Evolutionary conservation across 2,888 invertebrate genomes (phyloP).

Genomic region (Cataglyphis cursor): DNA sequence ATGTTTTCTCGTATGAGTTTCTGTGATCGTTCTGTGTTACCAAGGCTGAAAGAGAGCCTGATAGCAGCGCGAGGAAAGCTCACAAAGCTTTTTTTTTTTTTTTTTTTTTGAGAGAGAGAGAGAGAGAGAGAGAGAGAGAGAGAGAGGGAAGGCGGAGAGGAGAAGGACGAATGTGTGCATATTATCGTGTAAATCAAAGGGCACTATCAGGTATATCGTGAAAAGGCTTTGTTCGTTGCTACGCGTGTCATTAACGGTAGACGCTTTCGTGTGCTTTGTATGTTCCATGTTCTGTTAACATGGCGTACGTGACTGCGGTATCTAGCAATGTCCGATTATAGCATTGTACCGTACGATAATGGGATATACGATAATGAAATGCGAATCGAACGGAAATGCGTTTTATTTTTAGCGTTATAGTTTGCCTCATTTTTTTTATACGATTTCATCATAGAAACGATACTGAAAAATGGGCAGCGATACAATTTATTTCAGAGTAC

Average conservation of each 20-base stretch:
- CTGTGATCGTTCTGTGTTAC: not conserved
- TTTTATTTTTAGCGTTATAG: not conserved
- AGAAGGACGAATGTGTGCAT: not conserved
- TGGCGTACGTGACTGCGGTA: constrained; percentile 19
- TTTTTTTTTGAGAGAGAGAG: too few species aligned
- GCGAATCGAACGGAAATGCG: constrained; percentile 10
- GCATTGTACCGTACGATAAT: constrained; percentile 33
- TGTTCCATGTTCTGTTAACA: not conserved
- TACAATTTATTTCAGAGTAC: not conserved
- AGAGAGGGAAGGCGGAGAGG: not conserved
- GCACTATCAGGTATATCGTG: constrained; percentile 23
- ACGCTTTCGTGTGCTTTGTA: constrained; percentile 13
- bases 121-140: not conserved
- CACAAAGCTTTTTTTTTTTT: constrained; percentile 11
- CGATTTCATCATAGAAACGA: not conserved
- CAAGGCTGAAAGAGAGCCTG: not conserved
- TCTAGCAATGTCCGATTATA: constrained; percentile 40
- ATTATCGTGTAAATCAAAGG: constrained; percentile 43
- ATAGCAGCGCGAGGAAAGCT: not conserved
- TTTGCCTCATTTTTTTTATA: not conserved
- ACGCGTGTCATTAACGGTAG: constrained; percentile 24
- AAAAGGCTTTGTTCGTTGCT: constrained; percentile 28
- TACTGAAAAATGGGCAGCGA: not conserved
- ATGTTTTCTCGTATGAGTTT: not conserved
- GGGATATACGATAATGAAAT: constrained; percentile 44